Base-by-base conservation (phyloP, 1,140 invertebrate species). In the Campoletis sonorensis region DNA sequence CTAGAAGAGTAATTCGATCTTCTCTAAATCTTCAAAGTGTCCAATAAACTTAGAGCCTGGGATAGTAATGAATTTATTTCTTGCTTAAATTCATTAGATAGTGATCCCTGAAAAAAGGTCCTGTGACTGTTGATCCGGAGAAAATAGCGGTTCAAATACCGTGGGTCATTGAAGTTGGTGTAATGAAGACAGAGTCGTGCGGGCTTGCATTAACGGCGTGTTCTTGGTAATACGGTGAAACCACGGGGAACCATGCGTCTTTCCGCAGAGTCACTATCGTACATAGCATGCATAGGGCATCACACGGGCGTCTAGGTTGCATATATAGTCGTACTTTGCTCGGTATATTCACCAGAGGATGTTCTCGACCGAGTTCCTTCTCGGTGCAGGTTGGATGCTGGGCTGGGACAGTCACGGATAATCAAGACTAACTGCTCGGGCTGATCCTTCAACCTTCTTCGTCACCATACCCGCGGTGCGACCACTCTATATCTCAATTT, bases 361-460 rank as follows among this genome's bases (percentile, higher is more conserved):
- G 27, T 87, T 87, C 86, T 84, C 81, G 70, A 27, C 73, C 33
- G 33, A 70, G 67, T 49, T 81, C 64, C 49, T 75, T 71, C 30
- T 37, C 21, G 79, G 72, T 61, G 40, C 54, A 33, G 76, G 73
- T 49, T 45, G 71, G 75, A 76, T 26, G 27, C 64, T 54, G 21
- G 72, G 83, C 88, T 85, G 85, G 58, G 54, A 64, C 76, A 78
- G 76, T 78, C 90, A 86, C 80, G 86, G 84, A 89, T 92, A 92
- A 92, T 92, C 91, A 92, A 91, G 90, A 92, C 88, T 91, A 92
- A 92, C 89, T 90, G 90, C 87, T 88, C 86, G 84, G 88, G 89
- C 87, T 90, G 89, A 90, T 90, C 89, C 90, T 88, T 89, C 88
- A 91, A 87, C 86, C 87, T 90, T 89, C 89, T 89, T 89, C 89